Percentiles rank a stretch among this genome's conserved stretches.
phyloP scores from a whole-genome alignment of 1,140 invertebrate genomes.

The Hyphantria cunea region DNA sequence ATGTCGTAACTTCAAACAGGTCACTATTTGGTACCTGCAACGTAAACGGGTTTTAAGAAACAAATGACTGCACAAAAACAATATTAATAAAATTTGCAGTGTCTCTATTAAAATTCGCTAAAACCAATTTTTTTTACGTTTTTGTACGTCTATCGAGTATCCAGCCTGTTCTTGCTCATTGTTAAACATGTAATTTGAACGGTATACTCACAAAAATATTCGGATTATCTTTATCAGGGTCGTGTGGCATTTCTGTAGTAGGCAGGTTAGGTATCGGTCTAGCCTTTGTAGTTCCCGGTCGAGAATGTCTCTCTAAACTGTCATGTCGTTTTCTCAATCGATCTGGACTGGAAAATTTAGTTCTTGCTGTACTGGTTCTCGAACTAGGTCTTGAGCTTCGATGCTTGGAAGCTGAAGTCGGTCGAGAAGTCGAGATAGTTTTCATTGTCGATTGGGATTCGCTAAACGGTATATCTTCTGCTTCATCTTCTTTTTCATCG shows the following conservation, averaged over 20 bases:
- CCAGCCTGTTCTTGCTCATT: no score
- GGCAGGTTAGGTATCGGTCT: slow-evolving; percentile 63
- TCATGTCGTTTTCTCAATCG: slow-evolving; percentile 56
- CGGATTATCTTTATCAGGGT: slow-evolving; percentile 68
- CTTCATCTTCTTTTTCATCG: slow-evolving; percentile 32
- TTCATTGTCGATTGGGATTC: slow-evolving; percentile 35
- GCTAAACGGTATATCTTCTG: slow-evolving; percentile 30
- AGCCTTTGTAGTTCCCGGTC: slow-evolving; percentile 49
- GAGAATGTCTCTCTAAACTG: slow-evolving; percentile 33
- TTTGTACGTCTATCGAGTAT: no score
- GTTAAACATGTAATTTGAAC: no score
- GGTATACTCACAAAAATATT: slow-evolving; percentile 57
- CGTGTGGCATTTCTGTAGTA: slow-evolving; percentile 45
- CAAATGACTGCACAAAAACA: no score
- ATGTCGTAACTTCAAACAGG: slow-evolving; percentile 84
- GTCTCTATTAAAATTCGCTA: no score
- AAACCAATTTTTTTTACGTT: no score
- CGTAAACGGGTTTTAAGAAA: not conserved
- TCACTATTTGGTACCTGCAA: slow-evolving; percentile 86
- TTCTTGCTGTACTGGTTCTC: slow-evolving; percentile 35
- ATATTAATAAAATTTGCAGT: no score
- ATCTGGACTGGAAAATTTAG: slow-evolving; percentile 29
- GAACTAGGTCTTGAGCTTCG: slow-evolving; percentile 2
- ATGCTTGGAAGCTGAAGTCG: not conserved
- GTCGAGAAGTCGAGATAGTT: slow-evolving; percentile 31